A percentile compares a stretch with the other conserved stretches of the same genome.
phyloP scores from a whole-genome alignment of 1,140 invertebrate species.

The Bombus waltoni region DNA sequence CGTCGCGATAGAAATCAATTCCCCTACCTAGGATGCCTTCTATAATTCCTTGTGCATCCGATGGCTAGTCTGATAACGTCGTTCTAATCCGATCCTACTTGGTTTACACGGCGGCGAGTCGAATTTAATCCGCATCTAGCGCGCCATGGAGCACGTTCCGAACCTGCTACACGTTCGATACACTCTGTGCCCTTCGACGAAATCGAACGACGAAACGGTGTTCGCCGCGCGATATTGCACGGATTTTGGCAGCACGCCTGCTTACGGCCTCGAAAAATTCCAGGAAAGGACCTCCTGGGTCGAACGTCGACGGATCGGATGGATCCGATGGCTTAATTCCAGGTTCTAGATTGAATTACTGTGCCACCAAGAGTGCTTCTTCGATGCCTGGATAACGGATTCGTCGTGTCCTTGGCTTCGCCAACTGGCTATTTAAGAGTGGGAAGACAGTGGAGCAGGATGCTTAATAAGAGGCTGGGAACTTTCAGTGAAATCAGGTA shows the following conservation, averaged over 20 bases:
- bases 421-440: background rate
- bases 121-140: constrained; percentile 60
- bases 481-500: no score
- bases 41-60: constrained; percentile 52
- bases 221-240: background rate
- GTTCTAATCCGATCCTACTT: constrained; percentile 63
- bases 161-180: constrained; percentile 21
- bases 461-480: background rate
- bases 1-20: constrained; percentile 50
- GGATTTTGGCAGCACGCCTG: constrained; percentile 29
- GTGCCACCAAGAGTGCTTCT: no score
- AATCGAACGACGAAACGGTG: no score
- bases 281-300: background rate
- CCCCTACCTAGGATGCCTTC: background rate
- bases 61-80: constrained; percentile 48
- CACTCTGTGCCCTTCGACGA: no score
- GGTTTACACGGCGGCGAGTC: constrained; percentile 62
- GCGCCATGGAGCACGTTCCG: constrained; percentile 33
- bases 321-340: constrained; percentile 35
- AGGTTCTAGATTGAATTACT: constrained; percentile 27
- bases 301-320: background rate
- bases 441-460: background rate
- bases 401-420: background rate
- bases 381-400: no score
- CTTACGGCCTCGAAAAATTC: constrained; percentile 13